Percentiles rank a stretch among this genome's conserved stretches.
Evolutionary conservation across 1,140 invertebrate species (phyloP).

Genomic region (Eupristina koningsbergeri): DNA sequence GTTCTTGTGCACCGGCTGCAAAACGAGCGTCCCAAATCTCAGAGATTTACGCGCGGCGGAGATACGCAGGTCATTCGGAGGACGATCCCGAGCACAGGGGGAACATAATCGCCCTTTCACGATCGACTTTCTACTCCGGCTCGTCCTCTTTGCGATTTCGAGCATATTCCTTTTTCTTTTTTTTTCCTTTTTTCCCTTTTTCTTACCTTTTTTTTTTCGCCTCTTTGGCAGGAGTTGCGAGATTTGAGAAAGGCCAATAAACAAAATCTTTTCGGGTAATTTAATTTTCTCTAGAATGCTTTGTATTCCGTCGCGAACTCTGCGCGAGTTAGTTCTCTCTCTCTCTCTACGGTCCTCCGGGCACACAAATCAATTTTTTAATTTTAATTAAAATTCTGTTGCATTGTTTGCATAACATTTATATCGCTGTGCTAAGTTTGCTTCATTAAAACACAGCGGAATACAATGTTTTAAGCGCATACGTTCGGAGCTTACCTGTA

Average conservation of each 20-base stretch:
- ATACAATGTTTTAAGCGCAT: too few relatives aligned
- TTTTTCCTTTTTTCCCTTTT: background rate
- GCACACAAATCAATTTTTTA: too few relatives aligned
- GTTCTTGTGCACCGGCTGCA: slow-evolving; percentile 34
- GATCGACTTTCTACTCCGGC: slow-evolving; percentile 30
- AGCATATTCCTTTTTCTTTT: background rate
- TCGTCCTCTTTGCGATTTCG: background rate
- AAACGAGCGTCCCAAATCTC: slow-evolving; percentile 41
- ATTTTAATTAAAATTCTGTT: too few relatives aligned
- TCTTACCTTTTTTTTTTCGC: background rate
- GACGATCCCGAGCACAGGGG: background rate
- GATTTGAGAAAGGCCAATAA: background rate
- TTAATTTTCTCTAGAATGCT: background rate
- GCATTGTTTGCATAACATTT: too few relatives aligned
- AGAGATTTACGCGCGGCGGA: slow-evolving; percentile 33
- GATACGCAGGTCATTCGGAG: background rate
- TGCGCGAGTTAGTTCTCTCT: too few relatives aligned
- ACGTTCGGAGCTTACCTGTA: too few relatives aligned
- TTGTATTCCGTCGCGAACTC: too few relatives aligned
- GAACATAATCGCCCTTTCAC: slow-evolving; percentile 33
- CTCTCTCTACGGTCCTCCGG: too few relatives aligned
- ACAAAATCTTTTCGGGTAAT: background rate
- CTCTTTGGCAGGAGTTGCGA: background rate
- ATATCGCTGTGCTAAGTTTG: too few relatives aligned
- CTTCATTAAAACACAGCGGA: too few relatives aligned